Percentiles rank a stretch among this genome's conserved stretches.
These are phyloP conservation scores for Tuberolachnus salignus DNA, from an alignment of 2,888 invertebrate species.

Conservation along the genomic window DNA sequence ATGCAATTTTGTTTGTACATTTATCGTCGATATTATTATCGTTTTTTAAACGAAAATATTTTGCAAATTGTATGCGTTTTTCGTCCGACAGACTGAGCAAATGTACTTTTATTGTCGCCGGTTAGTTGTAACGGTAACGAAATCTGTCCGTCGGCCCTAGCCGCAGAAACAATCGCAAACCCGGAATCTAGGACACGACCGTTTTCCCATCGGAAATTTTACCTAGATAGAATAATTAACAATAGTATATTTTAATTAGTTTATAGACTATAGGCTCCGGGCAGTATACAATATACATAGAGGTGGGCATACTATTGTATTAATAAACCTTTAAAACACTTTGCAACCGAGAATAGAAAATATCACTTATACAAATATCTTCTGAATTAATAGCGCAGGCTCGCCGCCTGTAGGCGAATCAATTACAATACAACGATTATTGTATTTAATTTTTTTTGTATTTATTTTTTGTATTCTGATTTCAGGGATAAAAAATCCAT, in stretches of 20 bases:
- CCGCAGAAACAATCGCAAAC: conserved; percentile 21
- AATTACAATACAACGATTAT: too few relatives aligned
- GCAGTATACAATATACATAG: not conserved
- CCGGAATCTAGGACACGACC: conserved; percentile 19
- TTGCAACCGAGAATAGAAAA: not conserved
- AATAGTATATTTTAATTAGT: conserved; percentile 38
- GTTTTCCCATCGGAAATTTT: conserved; percentile 28
- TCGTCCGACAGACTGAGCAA: too few relatives aligned
- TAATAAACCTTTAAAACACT: not conserved
- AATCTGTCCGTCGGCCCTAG: not conserved
- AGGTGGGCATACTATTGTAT: not conserved
- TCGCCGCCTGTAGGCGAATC: too few relatives aligned
- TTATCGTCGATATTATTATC: too few relatives aligned
- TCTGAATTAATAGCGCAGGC: too few relatives aligned
- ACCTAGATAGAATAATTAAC: conserved; percentile 35
- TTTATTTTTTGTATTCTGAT: too few relatives aligned
- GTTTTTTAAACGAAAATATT: too few relatives aligned
- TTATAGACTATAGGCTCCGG: conserved; percentile 12
- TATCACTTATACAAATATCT: too few relatives aligned
- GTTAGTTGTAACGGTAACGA: conserved; percentile 31
- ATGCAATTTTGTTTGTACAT: too few relatives aligned
- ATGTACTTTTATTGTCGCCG: conserved; percentile 14
- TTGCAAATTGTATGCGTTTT: too few relatives aligned
- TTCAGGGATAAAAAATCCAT: too few relatives aligned
- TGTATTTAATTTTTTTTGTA: too few relatives aligned